Base-by-base conservation (phyloP, 2,113 vertebrate genomes). In the Gopherus evgoodei region DNA sequence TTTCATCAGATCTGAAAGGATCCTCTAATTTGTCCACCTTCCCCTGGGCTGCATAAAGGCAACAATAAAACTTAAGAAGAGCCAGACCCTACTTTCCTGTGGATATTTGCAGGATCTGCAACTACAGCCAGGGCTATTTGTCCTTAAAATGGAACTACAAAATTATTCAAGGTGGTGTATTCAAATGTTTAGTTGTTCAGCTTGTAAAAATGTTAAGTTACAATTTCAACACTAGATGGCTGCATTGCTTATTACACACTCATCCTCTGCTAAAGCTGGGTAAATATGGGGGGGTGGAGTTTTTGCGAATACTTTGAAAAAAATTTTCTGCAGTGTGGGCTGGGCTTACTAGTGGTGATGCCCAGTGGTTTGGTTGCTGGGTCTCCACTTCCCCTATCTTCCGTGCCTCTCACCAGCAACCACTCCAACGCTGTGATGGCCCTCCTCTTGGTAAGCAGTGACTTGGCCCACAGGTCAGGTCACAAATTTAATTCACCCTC, bases 141-240 rank as follows among this genome's bases (percentile, higher is more conserved):
- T 52, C 87, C 35, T 93, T 95, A 91, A 86, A 90, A 81, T 35
- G 84, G 24, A 80, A 93, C 52, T 90, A 42, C 47, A 12, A 44
- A 13, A 88, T 89, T 2, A 22, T 86, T 75, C 83, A n/a, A 2
- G 62, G 47, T 89, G 87, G 59, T 83, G 38, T 29, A 96, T 49
- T 17, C 85, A 91, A 89, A 81, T 25, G 2, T 69, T 69, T 57
- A 82, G 53, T 47, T 87, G 86, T 38, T 52, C 65, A 84, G 22
- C 25, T 69, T 93, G 83, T 78, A 89, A 84, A 95, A 85, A 54
- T 25, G 6, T 27, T n/a, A 82, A 14, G 8, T 83, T 42, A 79
- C 50, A 90, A 22, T 57, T 92, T 89, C 83, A 95, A 57, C 29
- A 42, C 44, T 21, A 49, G 72, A 54, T 21, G 84, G 19, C 91